Percentiles rank a stretch among this genome's conserved stretches.
Evolutionary conservation across 2,113 vertebrate species (phyloP).

Genomic region (Carassius auratus): DNA sequence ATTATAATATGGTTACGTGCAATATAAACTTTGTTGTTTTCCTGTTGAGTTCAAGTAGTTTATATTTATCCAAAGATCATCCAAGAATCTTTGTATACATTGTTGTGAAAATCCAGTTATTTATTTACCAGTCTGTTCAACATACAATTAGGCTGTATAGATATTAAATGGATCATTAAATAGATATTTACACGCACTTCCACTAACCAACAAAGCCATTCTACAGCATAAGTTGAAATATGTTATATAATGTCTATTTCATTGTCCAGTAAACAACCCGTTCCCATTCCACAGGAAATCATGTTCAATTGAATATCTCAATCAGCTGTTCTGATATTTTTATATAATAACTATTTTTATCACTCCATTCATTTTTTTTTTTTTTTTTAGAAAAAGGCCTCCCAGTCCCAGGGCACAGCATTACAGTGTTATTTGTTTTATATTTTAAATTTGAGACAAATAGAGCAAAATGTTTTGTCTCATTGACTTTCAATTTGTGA

Average conservation of each 20-base stretch:
- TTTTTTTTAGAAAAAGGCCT: not conserved
- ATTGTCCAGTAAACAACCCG: not conserved
- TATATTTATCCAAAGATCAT: not conserved
- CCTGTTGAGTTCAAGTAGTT: not conserved
- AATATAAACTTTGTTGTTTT: too few relatives aligned
- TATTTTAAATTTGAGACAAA: not conserved
- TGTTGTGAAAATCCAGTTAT: too few relatives aligned
- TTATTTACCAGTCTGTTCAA: not conserved
- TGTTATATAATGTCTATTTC: not conserved
- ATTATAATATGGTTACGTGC: too few relatives aligned
- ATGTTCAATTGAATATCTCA: not conserved
- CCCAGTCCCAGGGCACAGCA: not conserved
- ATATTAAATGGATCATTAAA: not conserved
- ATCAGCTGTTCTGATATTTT: not conserved
- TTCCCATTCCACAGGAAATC: not conserved
- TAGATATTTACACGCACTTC: not conserved
- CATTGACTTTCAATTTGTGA: not conserved
- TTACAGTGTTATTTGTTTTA: slow-evolving; percentile 34
- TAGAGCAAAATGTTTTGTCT: not conserved
- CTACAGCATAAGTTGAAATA: not conserved
- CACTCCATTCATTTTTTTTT: not conserved
- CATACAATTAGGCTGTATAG: not conserved
- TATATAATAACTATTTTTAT: not conserved
- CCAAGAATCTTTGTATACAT: too few relatives aligned
- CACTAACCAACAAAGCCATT: not conserved